Evolutionary conservation across 2,113 vertebrate species (phyloP).

Genomic region (Solenodon paradoxus): DNA sequence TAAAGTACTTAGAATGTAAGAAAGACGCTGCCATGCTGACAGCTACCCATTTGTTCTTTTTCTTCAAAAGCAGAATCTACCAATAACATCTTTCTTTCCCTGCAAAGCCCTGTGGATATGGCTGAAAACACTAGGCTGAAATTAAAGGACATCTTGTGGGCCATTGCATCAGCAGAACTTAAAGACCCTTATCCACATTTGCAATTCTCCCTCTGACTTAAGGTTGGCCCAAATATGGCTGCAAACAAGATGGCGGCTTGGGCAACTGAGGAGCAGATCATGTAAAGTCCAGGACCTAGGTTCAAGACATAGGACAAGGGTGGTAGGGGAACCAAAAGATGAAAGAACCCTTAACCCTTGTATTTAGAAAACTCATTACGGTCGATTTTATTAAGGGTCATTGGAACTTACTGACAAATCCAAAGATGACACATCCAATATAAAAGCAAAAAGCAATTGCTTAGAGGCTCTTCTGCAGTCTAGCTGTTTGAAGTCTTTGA

Average conservation of each 20-base stretch:
- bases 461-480: not conserved
- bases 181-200: not conserved
- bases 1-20: not conserved
- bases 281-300: too few relatives aligned
- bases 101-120: not conserved
- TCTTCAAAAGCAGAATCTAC: not conserved
- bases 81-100: not conserved
- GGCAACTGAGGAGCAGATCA: too few relatives aligned
- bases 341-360: not conserved
- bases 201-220: not conserved
- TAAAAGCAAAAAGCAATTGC: not conserved
- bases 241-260: too few relatives aligned
- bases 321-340: too few relatives aligned
- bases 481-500: too few relatives aligned
- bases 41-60: not conserved
- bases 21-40: not conserved
- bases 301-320: too few relatives aligned
- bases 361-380: not conserved
- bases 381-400: not conserved
- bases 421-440: not conserved
- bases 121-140: not conserved
- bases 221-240: not conserved
- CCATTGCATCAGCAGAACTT: not conserved
- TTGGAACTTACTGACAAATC: not conserved
- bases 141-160: not conserved